Evolutionary conservation across 2,888 invertebrate genomes (phyloP), one percentile per base, ranked within the genome.

Genomic region (Crossocerus cetratus): DNA sequence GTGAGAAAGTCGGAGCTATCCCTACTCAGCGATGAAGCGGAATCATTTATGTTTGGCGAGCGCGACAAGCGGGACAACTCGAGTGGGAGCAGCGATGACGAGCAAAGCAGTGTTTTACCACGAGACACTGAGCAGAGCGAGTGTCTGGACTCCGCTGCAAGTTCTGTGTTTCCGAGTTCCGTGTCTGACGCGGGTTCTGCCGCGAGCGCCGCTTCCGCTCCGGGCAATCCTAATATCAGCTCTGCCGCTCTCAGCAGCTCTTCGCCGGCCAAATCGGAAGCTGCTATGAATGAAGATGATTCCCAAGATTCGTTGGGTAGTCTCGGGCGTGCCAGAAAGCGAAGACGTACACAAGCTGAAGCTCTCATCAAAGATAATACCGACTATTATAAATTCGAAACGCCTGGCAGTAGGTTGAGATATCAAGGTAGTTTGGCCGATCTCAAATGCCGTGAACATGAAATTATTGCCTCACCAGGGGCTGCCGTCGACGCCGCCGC

Each of bases 11-110:
- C 95, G 0, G 96, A 96, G 88, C 86, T 96, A 61, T 93, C 94
- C 0, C 93, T 94, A 61, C 90, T 97, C 59, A 96, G 96, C 84
- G 95, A 96, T 82, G 96, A 97, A 88, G 97, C 97, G 0, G 96
- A 96, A 84, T 96, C 95, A 82, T 97, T 97, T 86, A 94, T 97
- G 93, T 97, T 97, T 86, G 91, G 92, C 3, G 92, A 92, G 70
- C 32, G n/a, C n/a, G 95, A 96, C 0, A 94, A 93, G 80, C 92
- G 93, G 53, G 93, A 94, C 18, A 94, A 94, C 69, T 91, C 92
- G 0, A 92, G 92, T 21, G 92, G 92, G 13, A 92, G 92, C 0
- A 92, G 92, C 3, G 93, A 93, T 0, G 93, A 92, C 14, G 88
- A 88, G 11, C 80, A 84, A 16, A 86, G 82, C 49, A 90, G 90